Base-by-base conservation (phyloP, 2,797 vertebrate species). In the Carapus acus region DNA sequence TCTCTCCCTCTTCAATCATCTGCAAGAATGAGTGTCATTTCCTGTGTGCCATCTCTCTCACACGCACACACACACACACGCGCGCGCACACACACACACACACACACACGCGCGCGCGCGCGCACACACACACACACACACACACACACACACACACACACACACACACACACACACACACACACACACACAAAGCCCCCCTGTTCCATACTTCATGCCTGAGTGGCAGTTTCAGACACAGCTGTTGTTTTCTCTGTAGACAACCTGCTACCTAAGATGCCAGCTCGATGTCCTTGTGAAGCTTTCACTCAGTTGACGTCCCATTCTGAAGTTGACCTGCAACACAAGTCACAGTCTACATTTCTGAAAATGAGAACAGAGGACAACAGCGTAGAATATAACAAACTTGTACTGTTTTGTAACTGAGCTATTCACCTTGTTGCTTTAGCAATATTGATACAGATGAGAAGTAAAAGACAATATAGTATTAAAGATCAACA, bases 221-320 rank as follows among this genome's bases (percentile, higher is more conserved):
- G 45, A 73, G 75, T 70, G 71, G 55, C 77, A 58, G 49, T 31
- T 15, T 31, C 20, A 79, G 68, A 65, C 73, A 49, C 79, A 84
- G 84, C 81, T 86, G 81, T 76, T 85, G 77, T 77, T 85, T 82
- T 74, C 65, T 65, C 69, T 73, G 49, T 67, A 73, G 72, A 79
- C 71, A 82, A 80, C 76, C 79, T 82, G 79, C 74, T 75, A 79
- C 73, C 79, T 81, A 38, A 44, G 56, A 64, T 76, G 73, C 64
- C 71, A 81, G 56, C 67, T 68, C 47, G 58, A 38, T 52, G 34
- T 71, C 61, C 50, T 43, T 38, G 53, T 54, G 27, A 50, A 62
- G 52, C 56, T 46, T 40, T 61, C 54, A 36, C 43, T 47, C 59
- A 53, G 58, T 65, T 72, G 60, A 44, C 55, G 49, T 45, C 36